phyloP scores from a whole-genome alignment of 2,113 vertebrate species.

The Xiphorhynchus elegans region DNA sequence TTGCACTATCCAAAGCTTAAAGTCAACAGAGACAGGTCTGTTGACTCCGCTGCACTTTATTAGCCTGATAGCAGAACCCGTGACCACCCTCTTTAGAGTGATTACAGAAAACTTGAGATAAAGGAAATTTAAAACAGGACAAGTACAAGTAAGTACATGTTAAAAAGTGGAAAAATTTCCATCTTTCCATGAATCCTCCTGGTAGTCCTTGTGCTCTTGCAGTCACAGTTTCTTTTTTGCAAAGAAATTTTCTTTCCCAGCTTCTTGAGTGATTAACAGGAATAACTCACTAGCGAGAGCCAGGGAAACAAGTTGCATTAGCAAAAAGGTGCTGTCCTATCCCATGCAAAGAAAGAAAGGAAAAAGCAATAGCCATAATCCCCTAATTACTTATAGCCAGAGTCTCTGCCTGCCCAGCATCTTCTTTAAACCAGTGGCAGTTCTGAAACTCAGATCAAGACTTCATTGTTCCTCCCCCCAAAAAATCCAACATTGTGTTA shows the following conservation, averaged over 20 bases:
- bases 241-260: not conserved
- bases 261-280: not conserved
- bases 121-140: not conserved
- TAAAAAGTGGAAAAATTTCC: not conserved
- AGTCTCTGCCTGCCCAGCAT: not conserved
- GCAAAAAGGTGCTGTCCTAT: not conserved
- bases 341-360: not conserved
- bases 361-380: not conserved
- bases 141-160: not conserved
- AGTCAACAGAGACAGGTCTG: constrained; percentile 56
- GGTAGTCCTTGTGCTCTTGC: not conserved
- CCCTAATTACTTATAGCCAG: not conserved
- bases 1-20: constrained; percentile 27
- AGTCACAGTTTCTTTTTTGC: not conserved
- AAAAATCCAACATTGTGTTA: not conserved
- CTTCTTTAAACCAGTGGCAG: not conserved
- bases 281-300: not conserved
- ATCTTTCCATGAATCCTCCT: not conserved
- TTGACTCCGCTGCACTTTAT: constrained; percentile 28
- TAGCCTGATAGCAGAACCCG: not conserved
- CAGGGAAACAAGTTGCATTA: not conserved
- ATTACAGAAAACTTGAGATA: not conserved
- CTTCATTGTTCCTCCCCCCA: not conserved
- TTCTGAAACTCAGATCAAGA: not conserved
- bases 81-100: not conserved